Evolutionary conservation across 2,797 vertebrate species (phyloP).

Genomic region (Sebastes dallii): DNA sequence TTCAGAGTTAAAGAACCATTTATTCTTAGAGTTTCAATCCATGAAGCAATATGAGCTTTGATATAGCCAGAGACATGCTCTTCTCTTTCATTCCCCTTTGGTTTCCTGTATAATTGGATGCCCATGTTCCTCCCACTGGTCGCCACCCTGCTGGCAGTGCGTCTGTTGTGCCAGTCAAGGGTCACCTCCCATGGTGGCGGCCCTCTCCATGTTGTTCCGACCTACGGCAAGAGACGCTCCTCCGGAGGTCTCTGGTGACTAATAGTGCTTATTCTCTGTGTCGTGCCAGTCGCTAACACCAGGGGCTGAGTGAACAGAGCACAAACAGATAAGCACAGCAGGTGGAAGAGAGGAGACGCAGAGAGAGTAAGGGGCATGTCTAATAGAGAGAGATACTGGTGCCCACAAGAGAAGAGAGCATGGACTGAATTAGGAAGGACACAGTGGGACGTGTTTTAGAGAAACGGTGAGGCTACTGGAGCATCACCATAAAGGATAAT

Average conservation of each 20-base stretch:
- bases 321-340: conserved; percentile 65
- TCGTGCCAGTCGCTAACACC: conserved; percentile 48
- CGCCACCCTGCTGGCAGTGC: conserved; percentile 33
- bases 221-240: conserved; percentile 58
- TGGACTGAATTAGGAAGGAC: conserved; percentile 34
- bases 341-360: conserved; percentile 46
- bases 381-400: conserved; percentile 29
- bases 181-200: conserved; percentile 59
- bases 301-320: conserved; percentile 57
- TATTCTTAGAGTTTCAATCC: conserved; percentile 3
- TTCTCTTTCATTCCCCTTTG: conserved; percentile 29
- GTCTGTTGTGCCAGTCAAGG: conserved; percentile 58
- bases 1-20: not conserved
- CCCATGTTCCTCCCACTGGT: conserved; percentile 57
- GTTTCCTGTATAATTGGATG: conserved; percentile 55
- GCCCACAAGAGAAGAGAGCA: conserved; percentile 31
- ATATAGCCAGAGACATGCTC: not conserved
- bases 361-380: conserved; percentile 38
- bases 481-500: not conserved
- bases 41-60: conserved; percentile 25
- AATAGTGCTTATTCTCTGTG: conserved; percentile 64
- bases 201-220: conserved; percentile 53
- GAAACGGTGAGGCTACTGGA: conserved; percentile 5
- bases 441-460: conserved; percentile 19
- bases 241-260: conserved; percentile 65